Evolutionary conservation across 2,113 vertebrate genomes (phyloP), one percentile per base, ranked within the genome.

Genomic region (Serilophus lunatus): DNA sequence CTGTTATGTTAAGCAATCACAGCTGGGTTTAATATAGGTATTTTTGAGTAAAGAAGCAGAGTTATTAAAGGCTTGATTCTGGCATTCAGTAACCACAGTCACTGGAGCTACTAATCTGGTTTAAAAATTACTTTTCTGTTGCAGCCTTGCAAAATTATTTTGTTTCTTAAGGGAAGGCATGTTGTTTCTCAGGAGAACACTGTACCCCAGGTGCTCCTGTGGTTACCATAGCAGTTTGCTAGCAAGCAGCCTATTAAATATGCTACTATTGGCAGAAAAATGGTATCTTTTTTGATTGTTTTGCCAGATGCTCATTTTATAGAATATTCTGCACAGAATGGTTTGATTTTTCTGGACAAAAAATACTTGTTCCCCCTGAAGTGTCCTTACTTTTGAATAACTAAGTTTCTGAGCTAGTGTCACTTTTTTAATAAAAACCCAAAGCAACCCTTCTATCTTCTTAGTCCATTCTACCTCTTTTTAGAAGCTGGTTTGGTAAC

Each of bases 191-290:
- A 44, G 75, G 68, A 83, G 44, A 77, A 4, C 4, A 1, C 47
- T 19, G 79, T 51, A 63, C 54, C 60, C 82, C 75, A 56, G 72
- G 87, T 88, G 56, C 59, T 66, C 0, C 44, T 76, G 80, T 88
- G 86, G 95, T 95, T 96, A 88, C 95, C 92, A 89, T 96, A 91
- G 88, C 78, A 95, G 31, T 96, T 92, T 88, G 66, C 50, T 92
- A 74, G 79, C 93, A 82, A 91, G 66, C 61, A 77, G 36, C 44
- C 71, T 90, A 79, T 56, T 75, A 63, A 86, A 70, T 66, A 53
- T 4, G 2, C 77, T 80, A 69, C 45, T 53, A 7, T 38, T 80
- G 85, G 82, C 79, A 88, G 84, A 92, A 80, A 86, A 93, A 82
- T 35, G 50, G 56, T 82, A 45, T 54, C 56, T 87, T 69, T n/a